Evolutionary conservation across 2,113 vertebrate species (phyloP), one percentile per base, ranked within the genome.

Genomic region (Lontra canadensis): DNA sequence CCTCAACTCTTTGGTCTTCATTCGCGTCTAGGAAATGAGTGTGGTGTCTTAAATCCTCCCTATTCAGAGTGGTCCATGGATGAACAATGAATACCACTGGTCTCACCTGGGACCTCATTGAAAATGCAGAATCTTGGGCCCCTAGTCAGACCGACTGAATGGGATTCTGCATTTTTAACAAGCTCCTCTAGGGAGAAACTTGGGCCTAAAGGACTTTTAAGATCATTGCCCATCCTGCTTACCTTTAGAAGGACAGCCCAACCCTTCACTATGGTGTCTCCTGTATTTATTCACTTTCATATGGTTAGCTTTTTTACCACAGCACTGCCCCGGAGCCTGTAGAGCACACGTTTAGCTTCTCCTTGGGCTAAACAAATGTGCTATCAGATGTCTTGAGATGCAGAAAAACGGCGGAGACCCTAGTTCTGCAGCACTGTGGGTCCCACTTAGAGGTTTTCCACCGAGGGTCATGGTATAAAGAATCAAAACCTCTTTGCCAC

Each of bases 311-410:
- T 96, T 73, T 92, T 87, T 55, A 90, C 93, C 81, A 44, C 59
- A 59, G 0, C 44, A 86, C 97, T 61, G 81, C 95, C 57, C 1
- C 1, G 93, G 97, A 98, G 94, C 88, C 95, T 96, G 81, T 26
- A 97, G 97, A 96, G 94, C 91, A 96, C 95, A 92, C 93, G 31
- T 79, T 78, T 83, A 74, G 47, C 31, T 98, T 96, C 76, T 42
- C 80, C 93, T 98, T 98, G 98, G 98, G 86, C 97, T 98, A 93
- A 98, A 98, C 96, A 97, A 97, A 96, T 89, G 87, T 52, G 93
- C 96, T 98, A 91, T 98, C 97, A 97, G 61, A 98, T 96, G 96
- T 81, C 90, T 95, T n/a, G 97, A 97, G 95, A 96, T 87, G 63
- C 2, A 97, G 90, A 84, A 59, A 98, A 92, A 95, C 5, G 13